Base-by-base conservation (phyloP, 2,888 invertebrate species). In the Sialis lutaria region DNA sequence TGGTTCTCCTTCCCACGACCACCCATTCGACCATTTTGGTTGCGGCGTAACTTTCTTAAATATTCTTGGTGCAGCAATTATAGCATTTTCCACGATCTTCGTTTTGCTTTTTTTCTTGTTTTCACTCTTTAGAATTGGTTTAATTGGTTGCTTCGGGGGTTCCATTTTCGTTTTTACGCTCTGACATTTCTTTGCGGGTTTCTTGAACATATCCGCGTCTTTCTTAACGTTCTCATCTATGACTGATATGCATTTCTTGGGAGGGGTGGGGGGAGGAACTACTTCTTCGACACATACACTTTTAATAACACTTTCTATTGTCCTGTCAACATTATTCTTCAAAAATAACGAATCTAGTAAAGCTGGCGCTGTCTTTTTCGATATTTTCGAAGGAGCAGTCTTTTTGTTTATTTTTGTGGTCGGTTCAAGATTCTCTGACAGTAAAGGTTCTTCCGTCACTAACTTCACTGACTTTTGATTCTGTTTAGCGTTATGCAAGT, bases 1-100 rank as follows among this genome's bases (percentile, higher is more conserved):
- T 33, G 84, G 73, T 54, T 86, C 80, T 43, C 91, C 91, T 59
- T 85, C 83, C 87, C 90, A 92, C 52, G 74, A 77, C 92, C 92
- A 92, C 32, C 91, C 91, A 61, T 92, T 91, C 60, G 86, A 88
- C 88, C 88, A 90, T 56, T 75, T 76, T 37, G 80, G 80, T 55
- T 70, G 55, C 50, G 51, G 59, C 46, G 56, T 52, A 44, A 58
- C 54, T 57, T 56, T 64, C 50, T 60, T 60, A 30, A 60, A 58
- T 45, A 58, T 51, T 52, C 54, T 58, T 9, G 52, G 49, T 13
- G 58, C 51, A 9, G 50, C 50, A 42, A 55, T 54, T 10, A 55
- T 51, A 44, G 56, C 53, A 32, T 53, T 52, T 48, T 51, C 53
- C 42, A 55, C 52, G 12, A 52, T 51, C 47, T 51, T 52, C 44